Conservation (phyloP, 2,888 invertebrate genomes). For the Amiota mariae region DNA sequence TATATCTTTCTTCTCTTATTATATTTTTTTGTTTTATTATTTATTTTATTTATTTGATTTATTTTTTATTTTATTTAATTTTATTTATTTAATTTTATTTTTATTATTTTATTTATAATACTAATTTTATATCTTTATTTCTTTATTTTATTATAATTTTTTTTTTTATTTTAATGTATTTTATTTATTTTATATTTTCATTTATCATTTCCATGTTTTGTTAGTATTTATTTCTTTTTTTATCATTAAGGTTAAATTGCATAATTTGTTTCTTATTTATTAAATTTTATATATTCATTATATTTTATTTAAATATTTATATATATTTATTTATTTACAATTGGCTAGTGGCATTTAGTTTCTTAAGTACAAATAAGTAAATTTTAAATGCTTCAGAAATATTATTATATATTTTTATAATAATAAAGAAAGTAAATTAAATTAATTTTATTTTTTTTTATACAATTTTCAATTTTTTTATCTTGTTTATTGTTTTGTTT, state of each 20-base stretch:
- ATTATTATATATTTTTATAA: too few relatives aligned
- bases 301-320: not conserved
- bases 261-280: not conserved
- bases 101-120: not conserved
- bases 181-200: not conserved
- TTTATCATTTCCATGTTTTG: not conserved
- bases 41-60: conserved; percentile 29
- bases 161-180: not conserved
- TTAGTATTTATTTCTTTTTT: not conserved
- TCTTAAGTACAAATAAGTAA: too few relatives aligned
- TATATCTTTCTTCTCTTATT: conserved; percentile 17
- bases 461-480: too few relatives aligned
- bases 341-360: too few relatives aligned
- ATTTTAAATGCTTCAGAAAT: too few relatives aligned
- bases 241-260: not conserved
- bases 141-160: conserved; percentile 2
- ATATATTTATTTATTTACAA: not conserved
- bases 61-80: not conserved
- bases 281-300: not conserved
- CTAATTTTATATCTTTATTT: not conserved
- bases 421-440: too few relatives aligned
- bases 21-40: conserved; percentile 29
- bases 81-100: not conserved
- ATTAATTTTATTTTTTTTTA: too few relatives aligned
- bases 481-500: too few relatives aligned